Evolutionary conservation across 2,888 invertebrate species (phyloP).

Genomic region (Campoplex capitator): DNA sequence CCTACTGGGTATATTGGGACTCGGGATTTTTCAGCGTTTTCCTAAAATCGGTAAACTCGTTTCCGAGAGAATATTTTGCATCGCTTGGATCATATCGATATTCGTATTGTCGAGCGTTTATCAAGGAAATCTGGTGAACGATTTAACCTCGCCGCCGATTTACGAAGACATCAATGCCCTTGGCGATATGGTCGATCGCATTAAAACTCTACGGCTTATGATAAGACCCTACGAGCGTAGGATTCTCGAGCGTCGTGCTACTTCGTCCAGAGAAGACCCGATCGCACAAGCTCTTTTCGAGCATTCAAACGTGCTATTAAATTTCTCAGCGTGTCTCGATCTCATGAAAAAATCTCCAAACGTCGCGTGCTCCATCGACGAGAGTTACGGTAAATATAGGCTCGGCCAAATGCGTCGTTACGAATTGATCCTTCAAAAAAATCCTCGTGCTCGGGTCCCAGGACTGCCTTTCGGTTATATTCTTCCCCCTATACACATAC

Average conservation of each 20-base stretch:
- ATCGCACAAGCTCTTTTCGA: slow-evolving; percentile 30
- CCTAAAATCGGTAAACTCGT: slow-evolving; percentile 36
- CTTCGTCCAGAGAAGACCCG: not conserved
- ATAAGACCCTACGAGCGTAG: slow-evolving; percentile 57
- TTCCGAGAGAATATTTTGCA: slow-evolving; percentile 60
- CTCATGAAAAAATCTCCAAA: slow-evolving; percentile 33
- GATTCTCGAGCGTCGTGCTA: slow-evolving; percentile 49
- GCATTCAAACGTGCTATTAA: slow-evolving; percentile 40
- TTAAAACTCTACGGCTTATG: slow-evolving; percentile 53
- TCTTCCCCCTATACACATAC: slow-evolving; percentile 55
- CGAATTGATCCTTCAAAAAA: slow-evolving; percentile 10
- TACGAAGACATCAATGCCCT: slow-evolving; percentile 64
- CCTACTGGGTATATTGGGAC: slow-evolving; percentile 44
- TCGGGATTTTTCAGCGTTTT: slow-evolving; percentile 63
- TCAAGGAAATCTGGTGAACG: slow-evolving; percentile 64
- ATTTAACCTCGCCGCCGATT: slow-evolving; percentile 52
- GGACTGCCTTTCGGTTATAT: not conserved
- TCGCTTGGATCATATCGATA: slow-evolving; percentile 55
- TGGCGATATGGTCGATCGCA: slow-evolving; percentile 55
- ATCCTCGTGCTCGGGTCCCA: not conserved
- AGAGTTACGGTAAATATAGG: slow-evolving; percentile 49
- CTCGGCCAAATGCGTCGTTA: slow-evolving; percentile 42
- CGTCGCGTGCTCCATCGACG: slow-evolving; percentile 66
- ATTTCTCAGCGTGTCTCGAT: slow-evolving; percentile 55
- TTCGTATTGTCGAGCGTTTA: slow-evolving; percentile 56